Evolutionary conservation across 1,140 invertebrate species (phyloP).

Genomic region (Leptinotarsa defecta): DNA sequence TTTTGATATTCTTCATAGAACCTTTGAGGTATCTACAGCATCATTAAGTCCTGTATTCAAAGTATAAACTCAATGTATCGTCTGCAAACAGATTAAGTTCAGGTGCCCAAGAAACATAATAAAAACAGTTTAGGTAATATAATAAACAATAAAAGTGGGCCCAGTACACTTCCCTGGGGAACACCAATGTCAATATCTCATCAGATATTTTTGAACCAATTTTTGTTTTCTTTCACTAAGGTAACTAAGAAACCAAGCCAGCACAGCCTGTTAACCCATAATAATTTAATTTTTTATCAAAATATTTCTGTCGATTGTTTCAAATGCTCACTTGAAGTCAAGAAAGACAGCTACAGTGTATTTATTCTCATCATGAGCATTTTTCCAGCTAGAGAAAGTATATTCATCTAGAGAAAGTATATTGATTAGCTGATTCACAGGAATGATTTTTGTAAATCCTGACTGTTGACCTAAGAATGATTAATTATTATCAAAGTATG

Average conservation of each 20-base stretch:
- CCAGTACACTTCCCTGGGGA: not conserved
- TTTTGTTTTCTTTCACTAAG: too few relatives aligned
- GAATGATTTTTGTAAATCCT: too few relatives aligned
- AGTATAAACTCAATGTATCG: slow-evolving; percentile 6
- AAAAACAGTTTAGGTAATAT: not conserved
- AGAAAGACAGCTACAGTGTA: not conserved
- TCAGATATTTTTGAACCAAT: too few relatives aligned
- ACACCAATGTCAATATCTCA: not conserved
- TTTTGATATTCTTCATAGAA: too few relatives aligned
- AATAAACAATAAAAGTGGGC: not conserved
- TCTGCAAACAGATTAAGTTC: slow-evolving; percentile 1
- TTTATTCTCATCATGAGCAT: not conserved
- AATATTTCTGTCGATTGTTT: too few relatives aligned
- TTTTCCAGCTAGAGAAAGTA: too few relatives aligned
- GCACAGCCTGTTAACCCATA: not conserved
- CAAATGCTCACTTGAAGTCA: too few relatives aligned
- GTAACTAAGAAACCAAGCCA: too few relatives aligned
- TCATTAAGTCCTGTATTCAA: not conserved
- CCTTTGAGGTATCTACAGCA: too few relatives aligned
- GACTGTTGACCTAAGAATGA: too few relatives aligned
- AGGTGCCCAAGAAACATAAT: not conserved
- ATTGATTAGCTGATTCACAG: too few relatives aligned
- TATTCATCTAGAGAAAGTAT: not conserved
- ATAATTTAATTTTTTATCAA: not conserved
- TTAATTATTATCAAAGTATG: not conserved